Percentiles rank a stretch among this genome's conserved stretches.
phyloP scores from a whole-genome alignment of 2,888 invertebrate genomes.

The Eristalis arbustorum region DNA sequence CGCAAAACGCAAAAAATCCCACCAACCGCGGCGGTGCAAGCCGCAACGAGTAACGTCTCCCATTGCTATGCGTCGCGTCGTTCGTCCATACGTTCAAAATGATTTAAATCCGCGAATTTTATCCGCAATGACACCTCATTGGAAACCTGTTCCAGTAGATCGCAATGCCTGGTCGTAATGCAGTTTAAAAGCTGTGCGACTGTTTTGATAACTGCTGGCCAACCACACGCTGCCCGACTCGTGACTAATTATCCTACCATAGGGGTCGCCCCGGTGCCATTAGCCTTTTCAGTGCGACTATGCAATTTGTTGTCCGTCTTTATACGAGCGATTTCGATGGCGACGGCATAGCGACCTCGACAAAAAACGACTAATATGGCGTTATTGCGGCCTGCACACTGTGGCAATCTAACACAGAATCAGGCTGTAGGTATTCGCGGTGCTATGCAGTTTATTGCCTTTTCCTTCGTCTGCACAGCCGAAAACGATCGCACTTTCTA shows the following conservation, averaged over 20 bases:
- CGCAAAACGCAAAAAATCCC: not conserved
- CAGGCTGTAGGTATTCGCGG: constrained; percentile 47
- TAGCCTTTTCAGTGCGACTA: constrained; percentile 54
- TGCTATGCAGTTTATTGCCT: constrained; percentile 51
- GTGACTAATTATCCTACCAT: constrained; percentile 68
- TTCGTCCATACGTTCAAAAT: constrained; percentile 32
- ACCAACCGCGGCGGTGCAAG: not conserved
- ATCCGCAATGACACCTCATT: constrained; percentile 54
- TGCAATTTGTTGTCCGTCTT: constrained; percentile 64
- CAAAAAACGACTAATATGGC: constrained; percentile 28
- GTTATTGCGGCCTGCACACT: constrained; percentile 50
- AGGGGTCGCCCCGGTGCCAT: constrained; percentile 63
- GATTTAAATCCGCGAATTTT: constrained; percentile 62
- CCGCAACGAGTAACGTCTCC: not conserved
- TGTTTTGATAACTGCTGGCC: constrained; percentile 51
- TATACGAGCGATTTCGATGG: constrained; percentile 25
- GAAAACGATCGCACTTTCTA: constrained; percentile 69
- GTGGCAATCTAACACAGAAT: constrained; percentile 53
- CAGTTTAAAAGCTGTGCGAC: constrained; percentile 21
- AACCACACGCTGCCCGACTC: constrained; percentile 39
- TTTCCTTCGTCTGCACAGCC: constrained; percentile 47
- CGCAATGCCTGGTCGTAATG: constrained; percentile 25
- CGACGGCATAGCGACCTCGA: not conserved
- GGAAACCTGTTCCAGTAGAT: constrained; percentile 49
- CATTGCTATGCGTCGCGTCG: constrained; percentile 30